A percentile compares a stretch with the other conserved stretches of the same genome.
These are phyloP conservation scores for Phacellophora camtschatica DNA, from an alignment of 30 jellyfish, hydroid and myxozoan species.

Conservation along the genomic window DNA sequence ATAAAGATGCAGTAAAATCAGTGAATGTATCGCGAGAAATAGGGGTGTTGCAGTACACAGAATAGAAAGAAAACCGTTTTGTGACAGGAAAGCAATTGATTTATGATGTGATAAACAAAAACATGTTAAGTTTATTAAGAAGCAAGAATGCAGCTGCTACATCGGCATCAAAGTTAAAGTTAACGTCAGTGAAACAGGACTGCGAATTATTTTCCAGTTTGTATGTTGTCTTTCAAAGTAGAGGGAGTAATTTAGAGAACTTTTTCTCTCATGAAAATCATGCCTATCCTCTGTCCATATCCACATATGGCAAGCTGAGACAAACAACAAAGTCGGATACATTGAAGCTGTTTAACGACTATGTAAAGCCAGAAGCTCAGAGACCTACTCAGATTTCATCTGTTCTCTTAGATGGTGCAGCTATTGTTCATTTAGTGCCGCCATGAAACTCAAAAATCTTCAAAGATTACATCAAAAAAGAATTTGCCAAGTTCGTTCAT, in stretches of 20 bases:
- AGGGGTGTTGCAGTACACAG: not conserved
- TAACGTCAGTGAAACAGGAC: constrained; percentile 30
- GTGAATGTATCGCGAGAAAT: not conserved
- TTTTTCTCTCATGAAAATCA: constrained; percentile 55
- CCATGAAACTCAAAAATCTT: not conserved
- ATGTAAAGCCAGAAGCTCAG: not conserved
- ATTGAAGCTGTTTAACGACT: constrained; percentile 30
- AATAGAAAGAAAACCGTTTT: constrained; percentile 3
- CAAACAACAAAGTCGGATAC: constrained; percentile 42
- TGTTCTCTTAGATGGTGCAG: constrained; percentile 49
- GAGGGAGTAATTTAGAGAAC: constrained; percentile 44
- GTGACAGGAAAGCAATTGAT: not conserved
- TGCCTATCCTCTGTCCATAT: constrained; percentile 31
- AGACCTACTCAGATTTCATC: not conserved
- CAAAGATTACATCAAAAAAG: constrained; percentile 20
- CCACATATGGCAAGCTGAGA: constrained; percentile 63
- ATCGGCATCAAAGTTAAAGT: not conserved
- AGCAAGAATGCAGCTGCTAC: not conserved
- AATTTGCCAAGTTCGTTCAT: not conserved
- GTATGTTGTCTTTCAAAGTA: constrained; percentile 48
- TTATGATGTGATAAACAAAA: constrained; percentile 1
- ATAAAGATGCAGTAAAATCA: not conserved
- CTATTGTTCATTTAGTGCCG: constrained; percentile 32
- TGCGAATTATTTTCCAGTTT: constrained; percentile 33
- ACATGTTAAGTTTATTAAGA: constrained; percentile 20